Evolutionary conservation across 1,140 invertebrate species (phyloP), one percentile per base, ranked within the genome.

Genomic region (Trichomalopsis sarcophagae): DNA sequence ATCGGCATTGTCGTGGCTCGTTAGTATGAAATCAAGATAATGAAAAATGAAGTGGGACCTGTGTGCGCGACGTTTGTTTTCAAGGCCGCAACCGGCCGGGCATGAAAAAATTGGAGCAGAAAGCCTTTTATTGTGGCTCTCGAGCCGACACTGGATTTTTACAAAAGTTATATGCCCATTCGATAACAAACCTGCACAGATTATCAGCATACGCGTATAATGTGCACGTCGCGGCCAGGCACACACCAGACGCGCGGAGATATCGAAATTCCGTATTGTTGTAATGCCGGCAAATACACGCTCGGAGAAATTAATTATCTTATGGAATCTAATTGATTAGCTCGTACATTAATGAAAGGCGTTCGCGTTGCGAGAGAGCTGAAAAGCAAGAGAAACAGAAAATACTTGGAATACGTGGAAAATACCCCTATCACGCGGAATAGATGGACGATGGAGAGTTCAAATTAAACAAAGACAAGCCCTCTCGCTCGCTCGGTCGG

Each of bases 391-490:
- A 86, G 77, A 84, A 88, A 87, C 27, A 66, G 81, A 82, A 86
- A 86, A 82, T 82, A 82, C 75, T 86, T 82, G 81, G 62, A 84
- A 88, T 87, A 88, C 85, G 85, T 86, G 88, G 87, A 84, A 87
- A 87, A 86, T 88, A 87, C 87, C 86, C 88, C 86, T 87, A 87
- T 87, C 87, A 84, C 71, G 84, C 30, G 79, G 80, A 81, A 80
- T 82, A 87, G 75, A 88, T 88, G 89, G 89, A 89, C 87, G 89
- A 88, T 87, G 89, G 88, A 89, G 88, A 86, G 87, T 85, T 87
- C 88, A 90, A 91, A 91, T 91, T 89, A 89, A 92, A 92, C 91
- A 92, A 92, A 91, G 91, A 91, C 90, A 88, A 84, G 89, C 88
- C 87, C 87, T 87, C 88, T n/a, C 55, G 55, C 14, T 86, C 87